Evolutionary conservation across 2,888 invertebrate genomes (phyloP).

Genomic region (Sclerodermus sp.): DNA sequence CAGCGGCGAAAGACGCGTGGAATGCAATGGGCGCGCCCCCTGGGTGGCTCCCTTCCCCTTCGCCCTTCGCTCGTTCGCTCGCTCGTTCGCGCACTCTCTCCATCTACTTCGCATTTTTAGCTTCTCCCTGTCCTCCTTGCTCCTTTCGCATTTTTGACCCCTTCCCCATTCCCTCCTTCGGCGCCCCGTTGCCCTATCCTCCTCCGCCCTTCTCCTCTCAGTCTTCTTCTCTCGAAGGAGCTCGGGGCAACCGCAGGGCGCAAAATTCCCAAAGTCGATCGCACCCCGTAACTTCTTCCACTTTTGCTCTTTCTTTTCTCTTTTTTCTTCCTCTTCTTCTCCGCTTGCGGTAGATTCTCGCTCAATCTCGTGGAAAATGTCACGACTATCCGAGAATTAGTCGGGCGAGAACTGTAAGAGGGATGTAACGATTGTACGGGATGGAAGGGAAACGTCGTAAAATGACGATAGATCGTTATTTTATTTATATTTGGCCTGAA

Average conservation of each 20-base stretch:
- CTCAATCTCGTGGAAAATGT: conserved; percentile 7
- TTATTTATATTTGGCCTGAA: no score
- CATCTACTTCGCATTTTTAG: no score
- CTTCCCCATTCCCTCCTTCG: conserved; percentile 10
- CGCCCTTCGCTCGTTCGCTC: conserved; percentile 10
- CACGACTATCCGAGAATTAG: no score
- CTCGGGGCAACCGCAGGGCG: conserved; percentile 1
- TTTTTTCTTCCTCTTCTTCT: conserved; percentile 5
- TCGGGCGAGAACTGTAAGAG: no score
- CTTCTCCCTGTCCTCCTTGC: conserved; percentile 12
- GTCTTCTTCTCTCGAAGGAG: background rate
- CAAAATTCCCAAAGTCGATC: conserved; percentile 4
- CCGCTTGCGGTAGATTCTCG: no score
- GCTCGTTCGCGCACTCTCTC: no score
- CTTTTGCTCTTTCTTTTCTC: background rate
- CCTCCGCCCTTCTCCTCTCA: conserved; percentile 15
- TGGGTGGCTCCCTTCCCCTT: conserved; percentile 31
- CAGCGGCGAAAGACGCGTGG: conserved; percentile 49
- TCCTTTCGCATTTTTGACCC: conserved; percentile 12
- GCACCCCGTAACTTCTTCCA: background rate
- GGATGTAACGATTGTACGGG: no score
- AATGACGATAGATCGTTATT: no score
- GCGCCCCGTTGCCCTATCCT: conserved; percentile 21
- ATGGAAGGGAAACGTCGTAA: no score
- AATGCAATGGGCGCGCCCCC: conserved; percentile 52